These are phyloP conservation scores for Rissa tridactyla DNA, from an alignment of 2,113 vertebrate genomes.

Conservation along the genomic window DNA sequence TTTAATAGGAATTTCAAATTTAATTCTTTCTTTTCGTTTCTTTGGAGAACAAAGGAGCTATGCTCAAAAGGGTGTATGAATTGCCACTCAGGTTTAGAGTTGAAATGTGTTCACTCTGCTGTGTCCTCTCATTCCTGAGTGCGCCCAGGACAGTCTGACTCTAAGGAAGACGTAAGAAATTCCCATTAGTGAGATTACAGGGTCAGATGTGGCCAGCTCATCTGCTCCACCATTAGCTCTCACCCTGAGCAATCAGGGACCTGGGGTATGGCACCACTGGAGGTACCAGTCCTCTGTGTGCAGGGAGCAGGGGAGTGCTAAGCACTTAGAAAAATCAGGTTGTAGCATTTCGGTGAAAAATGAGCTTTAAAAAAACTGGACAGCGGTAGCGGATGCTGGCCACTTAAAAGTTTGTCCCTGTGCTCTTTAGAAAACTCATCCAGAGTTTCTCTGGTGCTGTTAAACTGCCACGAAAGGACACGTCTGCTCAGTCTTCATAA, in stretches of 20 bases:
- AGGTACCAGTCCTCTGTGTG: rapidly evolving
- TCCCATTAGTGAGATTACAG: not conserved
- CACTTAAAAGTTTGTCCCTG: not conserved
- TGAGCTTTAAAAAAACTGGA: not conserved
- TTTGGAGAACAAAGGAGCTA: not conserved
- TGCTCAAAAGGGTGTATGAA: not conserved
- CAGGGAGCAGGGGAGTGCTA: not conserved
- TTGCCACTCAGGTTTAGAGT: not conserved
- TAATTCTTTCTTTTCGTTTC: not conserved
- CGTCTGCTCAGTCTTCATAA: not conserved
- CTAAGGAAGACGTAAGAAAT: not conserved
- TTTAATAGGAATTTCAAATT: not conserved
- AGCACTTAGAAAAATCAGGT: not conserved
- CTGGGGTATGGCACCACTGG: not conserved
- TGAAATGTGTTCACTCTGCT: not conserved
- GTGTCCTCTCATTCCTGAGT: not conserved
- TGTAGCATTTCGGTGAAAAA: not conserved
- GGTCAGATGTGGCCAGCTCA: not conserved
- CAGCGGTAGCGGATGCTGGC: not conserved
- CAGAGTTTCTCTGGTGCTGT: not conserved
- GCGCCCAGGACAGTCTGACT: not conserved
- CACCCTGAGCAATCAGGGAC: not conserved
- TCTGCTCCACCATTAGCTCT: not conserved
- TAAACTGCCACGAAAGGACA: not conserved
- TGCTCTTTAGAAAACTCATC: not conserved